Conservation (phyloP, 1,140 invertebrate species). For the Drosophila yakuba region DNA sequence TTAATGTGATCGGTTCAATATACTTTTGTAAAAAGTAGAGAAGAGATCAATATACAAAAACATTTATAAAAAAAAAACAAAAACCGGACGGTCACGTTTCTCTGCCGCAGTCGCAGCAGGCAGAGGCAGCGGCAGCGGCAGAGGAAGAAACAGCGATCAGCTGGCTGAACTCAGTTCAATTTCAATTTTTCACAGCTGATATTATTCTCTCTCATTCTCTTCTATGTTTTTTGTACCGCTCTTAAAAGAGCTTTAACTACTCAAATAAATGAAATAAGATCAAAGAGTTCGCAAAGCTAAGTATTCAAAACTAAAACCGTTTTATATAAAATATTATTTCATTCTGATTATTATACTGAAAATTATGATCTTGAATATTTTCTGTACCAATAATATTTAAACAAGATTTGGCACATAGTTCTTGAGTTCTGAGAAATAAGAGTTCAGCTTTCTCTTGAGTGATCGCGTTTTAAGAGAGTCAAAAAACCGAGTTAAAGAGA, state of each 20-base stretch:
- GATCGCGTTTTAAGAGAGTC: neutral
- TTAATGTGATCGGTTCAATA: too few relatives aligned
- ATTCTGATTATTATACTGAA: too few relatives aligned
- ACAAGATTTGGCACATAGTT: too few relatives aligned
- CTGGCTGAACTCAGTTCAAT: conserved; percentile 13
- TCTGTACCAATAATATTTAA: too few relatives aligned
- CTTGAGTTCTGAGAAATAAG: neutral
- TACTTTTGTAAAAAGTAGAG: too few relatives aligned
- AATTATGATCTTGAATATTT: too few relatives aligned
- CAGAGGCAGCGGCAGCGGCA: neutral
- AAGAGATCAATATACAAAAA: neutral
- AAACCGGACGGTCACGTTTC: conserved; percentile 62
- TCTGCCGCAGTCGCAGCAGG: conserved; percentile 32
- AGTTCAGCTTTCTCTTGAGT: conserved; percentile 1
- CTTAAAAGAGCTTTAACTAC: neutral
- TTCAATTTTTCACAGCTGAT: conserved; percentile 19
- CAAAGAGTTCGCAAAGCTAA: too few relatives aligned
- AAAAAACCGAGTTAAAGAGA: neutral
- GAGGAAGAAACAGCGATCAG: conserved; percentile 30
- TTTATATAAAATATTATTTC: too few relatives aligned
- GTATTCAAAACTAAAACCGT: too few relatives aligned
- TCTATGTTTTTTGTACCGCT: neutral
- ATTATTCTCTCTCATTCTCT: neutral
- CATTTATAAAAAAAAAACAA: neutral
- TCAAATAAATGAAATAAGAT: neutral